Evolutionary conservation across 23 tunicate genomes (phyloP).

Genomic region (Corella eumyota): DNA sequence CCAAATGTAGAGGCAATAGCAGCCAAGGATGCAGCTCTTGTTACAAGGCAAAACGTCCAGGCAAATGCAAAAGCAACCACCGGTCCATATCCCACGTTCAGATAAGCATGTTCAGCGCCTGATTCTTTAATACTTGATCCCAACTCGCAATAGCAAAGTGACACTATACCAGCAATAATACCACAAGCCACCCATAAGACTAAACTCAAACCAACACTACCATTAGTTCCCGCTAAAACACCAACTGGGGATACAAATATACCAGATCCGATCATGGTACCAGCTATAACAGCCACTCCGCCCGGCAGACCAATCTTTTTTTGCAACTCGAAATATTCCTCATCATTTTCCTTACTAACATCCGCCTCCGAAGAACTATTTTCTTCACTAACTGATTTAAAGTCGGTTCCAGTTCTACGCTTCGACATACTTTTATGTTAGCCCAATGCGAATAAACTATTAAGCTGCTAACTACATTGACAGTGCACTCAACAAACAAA

Average conservation of each 20-base stretch:
- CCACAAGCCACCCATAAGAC: slow-evolving; percentile 82
- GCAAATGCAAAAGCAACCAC: slow-evolving; percentile 39
- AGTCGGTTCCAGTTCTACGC: no score
- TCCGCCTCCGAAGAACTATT: no score
- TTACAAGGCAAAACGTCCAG: slow-evolving; percentile 39
- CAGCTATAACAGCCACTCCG: slow-evolving; percentile 35
- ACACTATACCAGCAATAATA: slow-evolving; percentile 21
- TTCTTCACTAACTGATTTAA: no score
- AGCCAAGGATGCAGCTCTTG: slow-evolving; percentile 30
- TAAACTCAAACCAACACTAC: slow-evolving; percentile 59
- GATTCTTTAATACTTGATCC: slow-evolving; percentile 45
- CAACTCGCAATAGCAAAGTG: slow-evolving; percentile 59
- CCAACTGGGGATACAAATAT: slow-evolving; percentile 71
- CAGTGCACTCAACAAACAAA: no score
- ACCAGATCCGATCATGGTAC: slow-evolving; percentile 82
- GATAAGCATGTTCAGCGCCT: slow-evolving; percentile 54
- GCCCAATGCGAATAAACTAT: no score
- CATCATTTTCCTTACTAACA: neutral
- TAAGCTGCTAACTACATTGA: no score
- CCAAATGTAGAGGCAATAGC: slow-evolving; percentile 61
- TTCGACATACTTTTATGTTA: no score
- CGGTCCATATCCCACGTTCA: slow-evolving; percentile 25
- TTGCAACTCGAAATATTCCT: slow-evolving; percentile 36
- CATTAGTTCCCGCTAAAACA: slow-evolving; percentile 46
- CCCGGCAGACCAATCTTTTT: slow-evolving; percentile 49